Evolutionary conservation across 2,888 invertebrate species (phyloP).

Genomic region (Morinoia aosen): DNA sequence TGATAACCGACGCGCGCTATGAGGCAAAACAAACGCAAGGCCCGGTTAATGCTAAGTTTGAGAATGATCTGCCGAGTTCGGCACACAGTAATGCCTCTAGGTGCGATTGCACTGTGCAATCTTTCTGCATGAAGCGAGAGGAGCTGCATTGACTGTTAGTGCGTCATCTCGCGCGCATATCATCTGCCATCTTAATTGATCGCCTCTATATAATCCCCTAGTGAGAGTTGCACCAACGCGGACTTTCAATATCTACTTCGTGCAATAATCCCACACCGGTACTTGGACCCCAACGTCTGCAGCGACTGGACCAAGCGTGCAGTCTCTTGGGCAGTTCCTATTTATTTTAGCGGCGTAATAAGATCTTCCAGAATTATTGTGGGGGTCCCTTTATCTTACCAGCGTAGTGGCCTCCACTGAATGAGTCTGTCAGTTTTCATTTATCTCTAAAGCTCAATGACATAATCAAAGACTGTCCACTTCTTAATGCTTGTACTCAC

Average conservation of each 20-base stretch:
- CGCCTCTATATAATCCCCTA: not conserved
- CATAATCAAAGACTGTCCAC: too few relatives aligned
- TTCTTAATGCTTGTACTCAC: not conserved
- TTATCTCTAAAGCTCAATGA: too few relatives aligned
- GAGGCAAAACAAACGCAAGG: not conserved
- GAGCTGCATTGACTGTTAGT: not conserved
- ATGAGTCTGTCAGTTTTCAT: too few relatives aligned
- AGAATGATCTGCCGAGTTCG: not conserved
- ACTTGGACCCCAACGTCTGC: not conserved
- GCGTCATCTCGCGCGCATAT: not conserved
- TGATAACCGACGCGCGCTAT: not conserved
- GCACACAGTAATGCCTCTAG: not conserved
- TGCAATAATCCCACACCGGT: not conserved
- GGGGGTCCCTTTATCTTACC: too few relatives aligned
- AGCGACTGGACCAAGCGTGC: not conserved
- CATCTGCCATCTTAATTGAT: slow-evolving; percentile 49
- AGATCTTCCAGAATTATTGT: not conserved
- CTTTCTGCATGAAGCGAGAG: not conserved
- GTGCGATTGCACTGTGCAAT: not conserved
- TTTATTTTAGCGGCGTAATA: not conserved
- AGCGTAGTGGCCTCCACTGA: too few relatives aligned
- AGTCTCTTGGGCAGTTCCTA: not conserved
- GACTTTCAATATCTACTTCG: not conserved
- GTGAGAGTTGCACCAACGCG: not conserved
- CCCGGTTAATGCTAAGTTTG: not conserved